phyloP scores from a whole-genome alignment of 2,113 vertebrate species.

The Xyliphius kryptos region DNA sequence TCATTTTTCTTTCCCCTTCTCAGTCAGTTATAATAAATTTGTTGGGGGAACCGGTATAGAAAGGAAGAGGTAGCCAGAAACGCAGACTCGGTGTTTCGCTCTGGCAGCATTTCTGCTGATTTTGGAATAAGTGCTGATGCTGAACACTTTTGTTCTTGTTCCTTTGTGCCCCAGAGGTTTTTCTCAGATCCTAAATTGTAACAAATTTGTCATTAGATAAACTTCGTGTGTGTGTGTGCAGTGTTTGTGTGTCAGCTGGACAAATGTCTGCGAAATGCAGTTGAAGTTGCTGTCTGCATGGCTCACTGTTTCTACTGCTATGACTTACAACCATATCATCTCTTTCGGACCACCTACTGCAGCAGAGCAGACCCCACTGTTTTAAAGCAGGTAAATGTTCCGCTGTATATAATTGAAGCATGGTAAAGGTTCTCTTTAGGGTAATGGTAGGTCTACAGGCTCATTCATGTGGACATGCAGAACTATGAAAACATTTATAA shows the following conservation, averaged over 20 bases:
- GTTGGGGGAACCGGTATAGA: neutral
- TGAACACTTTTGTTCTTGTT: conserved; percentile 24
- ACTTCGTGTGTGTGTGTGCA: neutral
- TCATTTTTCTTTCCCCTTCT: neutral
- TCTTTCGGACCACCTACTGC: too few species aligned
- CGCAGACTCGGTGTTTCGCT: conserved; percentile 15
- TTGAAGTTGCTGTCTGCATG: too few species aligned
- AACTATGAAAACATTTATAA: too few species aligned
- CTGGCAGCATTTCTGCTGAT: conserved; percentile 23
- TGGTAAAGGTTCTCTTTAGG: neutral
- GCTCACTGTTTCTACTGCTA: too few species aligned
- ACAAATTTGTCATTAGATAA: neutral
- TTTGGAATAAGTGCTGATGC: conserved; percentile 23
- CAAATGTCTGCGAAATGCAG: too few species aligned
- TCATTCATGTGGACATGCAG: conserved; percentile 6
- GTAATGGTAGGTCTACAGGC: neutral
- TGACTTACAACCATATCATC: too few species aligned
- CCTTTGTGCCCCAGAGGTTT: conserved; percentile 15
- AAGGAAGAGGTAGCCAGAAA: neutral
- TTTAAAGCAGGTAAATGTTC: too few species aligned
- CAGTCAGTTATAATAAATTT: conserved; percentile 10
- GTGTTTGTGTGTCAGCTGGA: too few species aligned
- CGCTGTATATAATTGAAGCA: too few species aligned
- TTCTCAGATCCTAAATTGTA: conserved; percentile 9
- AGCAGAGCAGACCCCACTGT: too few species aligned